Evolutionary conservation across 2,888 invertebrate genomes (phyloP).

Genomic region (Cloeon dipterum): DNA sequence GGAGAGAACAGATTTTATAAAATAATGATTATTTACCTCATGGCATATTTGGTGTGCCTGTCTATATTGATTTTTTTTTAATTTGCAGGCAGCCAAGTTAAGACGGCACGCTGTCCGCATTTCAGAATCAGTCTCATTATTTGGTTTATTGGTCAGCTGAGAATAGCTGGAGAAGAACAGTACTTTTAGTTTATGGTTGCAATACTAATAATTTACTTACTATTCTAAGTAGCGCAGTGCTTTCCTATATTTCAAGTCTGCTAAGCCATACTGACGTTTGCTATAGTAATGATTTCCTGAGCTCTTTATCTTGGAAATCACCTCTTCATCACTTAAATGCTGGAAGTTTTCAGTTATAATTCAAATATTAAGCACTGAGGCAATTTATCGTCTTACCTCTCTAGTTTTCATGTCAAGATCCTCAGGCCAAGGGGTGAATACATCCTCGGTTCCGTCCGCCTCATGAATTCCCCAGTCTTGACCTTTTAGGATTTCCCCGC

Average conservation of each 20-base stretch:
- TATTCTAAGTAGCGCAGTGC: slow-evolving; percentile 45
- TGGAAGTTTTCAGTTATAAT: too few relatives aligned
- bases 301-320: slow-evolving; percentile 35
- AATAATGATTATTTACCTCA: slow-evolving; percentile 27
- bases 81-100: slow-evolving; percentile 51
- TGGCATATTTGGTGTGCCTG: slow-evolving; percentile 38
- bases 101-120: slow-evolving; percentile 24
- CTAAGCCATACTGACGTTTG: slow-evolving; percentile 31
- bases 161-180: slow-evolving; percentile 4
- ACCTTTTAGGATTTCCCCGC: slow-evolving; percentile 40
- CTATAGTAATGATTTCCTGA: slow-evolving; percentile 49
- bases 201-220: slow-evolving; percentile 11
- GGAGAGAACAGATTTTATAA: too few relatives aligned
- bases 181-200: background rate
- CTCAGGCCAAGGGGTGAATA: slow-evolving; percentile 50
- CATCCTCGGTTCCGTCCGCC: slow-evolving; percentile 44
- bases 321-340: slow-evolving; percentile 13
- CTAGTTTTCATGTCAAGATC: slow-evolving; percentile 32
- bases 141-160: slow-evolving; percentile 1
- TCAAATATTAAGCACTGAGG: too few relatives aligned
- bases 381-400: too few relatives aligned
- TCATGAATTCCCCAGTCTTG: slow-evolving; percentile 41
- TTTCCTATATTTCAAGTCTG: slow-evolving; percentile 57
- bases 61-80: slow-evolving; percentile 35
- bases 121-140: slow-evolving; percentile 10